Conservation (phyloP, 2,113 vertebrate species). For the Apodemus speciosus region DNA sequence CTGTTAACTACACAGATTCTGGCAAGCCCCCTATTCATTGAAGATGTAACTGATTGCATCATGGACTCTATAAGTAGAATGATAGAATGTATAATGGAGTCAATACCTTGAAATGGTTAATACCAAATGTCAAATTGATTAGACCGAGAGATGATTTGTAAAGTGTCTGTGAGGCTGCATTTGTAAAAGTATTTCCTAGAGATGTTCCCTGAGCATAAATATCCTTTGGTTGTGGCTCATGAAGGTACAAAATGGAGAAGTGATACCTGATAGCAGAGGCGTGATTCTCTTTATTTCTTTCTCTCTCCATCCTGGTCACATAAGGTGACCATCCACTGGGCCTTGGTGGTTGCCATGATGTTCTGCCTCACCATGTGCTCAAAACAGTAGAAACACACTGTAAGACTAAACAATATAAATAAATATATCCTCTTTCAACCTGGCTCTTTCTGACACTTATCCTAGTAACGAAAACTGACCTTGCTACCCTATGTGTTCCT, state of each 20-base stretch:
- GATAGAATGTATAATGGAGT: neutral
- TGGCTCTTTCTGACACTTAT: neutral
- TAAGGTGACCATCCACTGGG: neutral
- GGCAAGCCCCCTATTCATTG: neutral
- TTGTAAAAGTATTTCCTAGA: neutral
- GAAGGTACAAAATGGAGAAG: neutral
- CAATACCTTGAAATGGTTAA: neutral
- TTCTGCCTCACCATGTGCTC: neutral
- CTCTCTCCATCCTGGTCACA: neutral
- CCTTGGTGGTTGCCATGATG: neutral
- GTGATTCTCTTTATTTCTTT: neutral
- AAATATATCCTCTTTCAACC: neutral
- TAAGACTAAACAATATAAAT: neutral
- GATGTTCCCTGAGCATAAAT: neutral
- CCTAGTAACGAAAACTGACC: neutral
- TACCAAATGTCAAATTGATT: neutral
- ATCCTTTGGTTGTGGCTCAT: no score
- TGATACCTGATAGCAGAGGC: no score
- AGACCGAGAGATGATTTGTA: neutral
- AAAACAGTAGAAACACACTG: neutral
- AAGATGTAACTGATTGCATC: neutral
- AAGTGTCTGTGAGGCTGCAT: neutral
- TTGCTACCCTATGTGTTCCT: neutral
- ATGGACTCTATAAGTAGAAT: neutral
- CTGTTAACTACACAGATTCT: neutral